Evolutionary conservation across 1,140 invertebrate species (phyloP).

Genomic region (Euura lappo): DNA sequence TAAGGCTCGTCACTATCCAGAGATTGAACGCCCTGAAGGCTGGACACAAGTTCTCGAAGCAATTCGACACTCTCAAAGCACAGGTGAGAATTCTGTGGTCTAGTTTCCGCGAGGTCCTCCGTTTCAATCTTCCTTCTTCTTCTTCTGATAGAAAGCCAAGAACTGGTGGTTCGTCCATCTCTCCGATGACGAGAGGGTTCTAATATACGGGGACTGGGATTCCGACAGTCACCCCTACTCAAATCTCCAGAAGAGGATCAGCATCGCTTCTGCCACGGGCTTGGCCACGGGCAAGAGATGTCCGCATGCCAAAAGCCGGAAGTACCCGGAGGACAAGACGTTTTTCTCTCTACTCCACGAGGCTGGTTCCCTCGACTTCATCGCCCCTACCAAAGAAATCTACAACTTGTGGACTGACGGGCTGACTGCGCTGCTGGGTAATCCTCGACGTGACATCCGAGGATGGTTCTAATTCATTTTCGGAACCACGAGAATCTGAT

Average conservation of each 20-base stretch:
- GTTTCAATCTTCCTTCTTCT: neutral
- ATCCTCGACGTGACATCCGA: neutral
- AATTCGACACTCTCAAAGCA: slow-evolving; percentile 5
- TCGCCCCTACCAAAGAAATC: slow-evolving; percentile 9
- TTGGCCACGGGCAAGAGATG: slow-evolving; percentile 8
- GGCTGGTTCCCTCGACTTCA: slow-evolving; percentile 8
- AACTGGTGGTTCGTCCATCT: slow-evolving; percentile 13
- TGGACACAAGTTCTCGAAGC: slow-evolving; percentile 3
- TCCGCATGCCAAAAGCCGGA: slow-evolving; percentile 10
- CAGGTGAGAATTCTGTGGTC: neutral
- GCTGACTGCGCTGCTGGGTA: neutral
- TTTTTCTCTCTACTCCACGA: slow-evolving; percentile 11
- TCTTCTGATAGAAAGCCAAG: slow-evolving; percentile 4
- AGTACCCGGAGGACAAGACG: neutral
- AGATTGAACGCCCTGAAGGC: slow-evolving; percentile 10
- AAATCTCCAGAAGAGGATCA: slow-evolving; percentile 6
- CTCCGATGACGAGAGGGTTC: slow-evolving; percentile 3
- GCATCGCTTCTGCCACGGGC: slow-evolving; percentile 9
- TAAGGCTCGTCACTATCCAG: neutral
- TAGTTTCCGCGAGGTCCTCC: neutral
- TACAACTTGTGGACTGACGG: slow-evolving; percentile 6
- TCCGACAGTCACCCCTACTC: neutral
- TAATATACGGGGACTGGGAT: slow-evolving; percentile 10
- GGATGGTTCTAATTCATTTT: no score
- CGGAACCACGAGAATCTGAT: neutral